phyloP scores from a whole-genome alignment of 2,113 vertebrate species.

The Willisornis vidua region DNA sequence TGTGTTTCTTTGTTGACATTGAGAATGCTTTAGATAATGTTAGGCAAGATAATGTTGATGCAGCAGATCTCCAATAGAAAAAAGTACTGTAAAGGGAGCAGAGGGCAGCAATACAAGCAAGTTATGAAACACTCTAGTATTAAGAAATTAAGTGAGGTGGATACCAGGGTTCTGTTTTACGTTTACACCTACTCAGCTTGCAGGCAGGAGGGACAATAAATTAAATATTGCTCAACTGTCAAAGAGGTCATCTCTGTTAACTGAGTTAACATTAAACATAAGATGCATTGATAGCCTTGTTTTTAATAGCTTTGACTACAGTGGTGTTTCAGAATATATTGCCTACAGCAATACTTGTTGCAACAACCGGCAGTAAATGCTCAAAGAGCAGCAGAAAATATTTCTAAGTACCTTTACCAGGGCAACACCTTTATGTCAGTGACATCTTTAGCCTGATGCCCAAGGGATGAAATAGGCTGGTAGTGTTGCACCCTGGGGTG shows the following conservation, averaged over 20 bases:
- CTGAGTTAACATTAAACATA: not conserved
- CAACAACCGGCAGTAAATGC: not conserved
- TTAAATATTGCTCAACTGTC: not conserved
- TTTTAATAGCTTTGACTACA: not conserved
- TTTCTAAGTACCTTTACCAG: not conserved
- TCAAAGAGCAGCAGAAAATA: not conserved
- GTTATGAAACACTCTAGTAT: not conserved
- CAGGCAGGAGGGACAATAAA: not conserved
- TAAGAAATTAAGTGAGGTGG: not conserved
- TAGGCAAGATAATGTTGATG: slow-evolving; percentile 8
- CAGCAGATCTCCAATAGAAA: not conserved
- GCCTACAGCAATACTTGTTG: not conserved
- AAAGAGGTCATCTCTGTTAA: not conserved
- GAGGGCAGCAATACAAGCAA: not conserved
- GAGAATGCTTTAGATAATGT: slow-evolving; percentile 30
- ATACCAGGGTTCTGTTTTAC: not conserved
- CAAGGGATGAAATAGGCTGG: not conserved
- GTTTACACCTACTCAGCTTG: not conserved
- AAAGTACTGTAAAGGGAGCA: not conserved
- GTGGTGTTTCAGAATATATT: not conserved
- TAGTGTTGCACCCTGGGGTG: not conserved
- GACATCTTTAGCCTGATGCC: not conserved
- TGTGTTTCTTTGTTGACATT: not conserved
- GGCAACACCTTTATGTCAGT: not conserved
- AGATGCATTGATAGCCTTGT: not conserved